Evolutionary conservation across 2,113 vertebrate species (phyloP), one percentile per base, ranked within the genome.

Genomic region (Aptenodytes patagonicus): DNA sequence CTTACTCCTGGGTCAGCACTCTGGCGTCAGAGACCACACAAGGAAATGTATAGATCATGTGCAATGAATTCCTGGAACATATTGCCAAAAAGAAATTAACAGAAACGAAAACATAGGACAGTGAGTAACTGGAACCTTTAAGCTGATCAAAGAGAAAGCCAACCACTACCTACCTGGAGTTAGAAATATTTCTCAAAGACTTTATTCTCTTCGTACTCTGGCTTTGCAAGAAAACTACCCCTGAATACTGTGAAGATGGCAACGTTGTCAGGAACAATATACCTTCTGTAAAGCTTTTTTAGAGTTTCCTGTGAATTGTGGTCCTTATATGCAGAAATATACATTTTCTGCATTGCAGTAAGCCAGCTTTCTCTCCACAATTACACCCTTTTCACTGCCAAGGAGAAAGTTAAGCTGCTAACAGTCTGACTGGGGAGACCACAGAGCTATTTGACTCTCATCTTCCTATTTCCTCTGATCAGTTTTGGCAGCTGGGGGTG

Each of bases 381-480:
- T 94, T 86, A 38, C 55, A 80, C 28, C 40, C 51, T 85, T 94
- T 93, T 88, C 38, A 51, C 60, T 93, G 71, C 85, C 92, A 93
- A 91, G 29, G 75, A 70, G 57, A 94, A 94, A 88, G 79, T 80
- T 40, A 73, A 55, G 40, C 58, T 94, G 83, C 83, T 88, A 92
- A 70, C n/a, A 83, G 32, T 62, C 40, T 51, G 36, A 70, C 64
- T 83, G 26, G 42, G 36, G 75, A 73, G 76, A 94, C 92, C 90
- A 94, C 89, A 88, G 71, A 83, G 60, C 17, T 80, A 29, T 88
- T 85, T 91, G 40, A 83, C 71, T 77, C 68, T 69, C 85, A 80
- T 97, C 75, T 93, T 91, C 64, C 51, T 46, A 51, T 90, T 86
- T 94, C 78, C 25, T 91, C 46, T 73, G 22, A 86, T 80, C 71